These are phyloP conservation scores for Cremastinae sp. DNA, from an alignment of 2,888 invertebrate species.

Conservation along the genomic window DNA sequence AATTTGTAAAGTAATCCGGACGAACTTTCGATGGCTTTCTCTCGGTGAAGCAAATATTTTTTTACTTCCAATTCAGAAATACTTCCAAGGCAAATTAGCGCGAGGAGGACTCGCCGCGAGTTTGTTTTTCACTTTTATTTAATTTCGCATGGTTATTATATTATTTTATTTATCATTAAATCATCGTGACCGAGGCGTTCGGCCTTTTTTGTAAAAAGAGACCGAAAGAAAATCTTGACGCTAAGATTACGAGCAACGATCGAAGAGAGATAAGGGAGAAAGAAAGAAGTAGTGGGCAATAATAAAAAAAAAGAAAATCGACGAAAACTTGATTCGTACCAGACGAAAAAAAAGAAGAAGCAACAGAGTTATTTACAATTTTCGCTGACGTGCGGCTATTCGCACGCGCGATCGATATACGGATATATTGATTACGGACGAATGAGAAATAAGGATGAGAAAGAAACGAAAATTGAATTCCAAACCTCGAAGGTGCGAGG, in stretches of 20 bases:
- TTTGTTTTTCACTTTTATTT: not conserved
- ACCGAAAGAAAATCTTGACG: conserved; percentile 22
- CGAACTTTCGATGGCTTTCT: conserved; percentile 17
- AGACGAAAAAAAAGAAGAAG: conserved; percentile 46
- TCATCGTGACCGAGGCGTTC: conserved; percentile 26
- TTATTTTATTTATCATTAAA: conserved; percentile 19
- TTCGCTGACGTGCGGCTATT: conserved; percentile 26
- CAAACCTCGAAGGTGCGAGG: not conserved
- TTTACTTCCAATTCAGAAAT: conserved; percentile 3
- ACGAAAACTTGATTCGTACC: conserved; percentile 42
- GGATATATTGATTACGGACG: conserved; percentile 12
- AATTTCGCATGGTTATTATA: conserved; percentile 16
- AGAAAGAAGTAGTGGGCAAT: conserved; percentile 14
- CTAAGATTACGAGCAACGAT: conserved; percentile 44
- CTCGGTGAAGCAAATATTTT: conserved; percentile 22
- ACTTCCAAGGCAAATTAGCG: conserved; percentile 32
- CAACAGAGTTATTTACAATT: conserved; percentile 52
- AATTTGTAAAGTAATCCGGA: conserved; percentile 8
- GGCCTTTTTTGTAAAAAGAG: conserved; percentile 43
- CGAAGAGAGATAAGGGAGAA: conserved; percentile 23
- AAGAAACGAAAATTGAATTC: conserved; percentile 23
- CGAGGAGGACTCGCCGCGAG: conserved; percentile 51
- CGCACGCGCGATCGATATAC: conserved; percentile 24
- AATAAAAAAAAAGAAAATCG: conserved; percentile 40
- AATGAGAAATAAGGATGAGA: conserved; percentile 6